Evolutionary conservation across 2,797 vertebrate species (phyloP).

Genomic region (Melanotaenia nigrans): DNA sequence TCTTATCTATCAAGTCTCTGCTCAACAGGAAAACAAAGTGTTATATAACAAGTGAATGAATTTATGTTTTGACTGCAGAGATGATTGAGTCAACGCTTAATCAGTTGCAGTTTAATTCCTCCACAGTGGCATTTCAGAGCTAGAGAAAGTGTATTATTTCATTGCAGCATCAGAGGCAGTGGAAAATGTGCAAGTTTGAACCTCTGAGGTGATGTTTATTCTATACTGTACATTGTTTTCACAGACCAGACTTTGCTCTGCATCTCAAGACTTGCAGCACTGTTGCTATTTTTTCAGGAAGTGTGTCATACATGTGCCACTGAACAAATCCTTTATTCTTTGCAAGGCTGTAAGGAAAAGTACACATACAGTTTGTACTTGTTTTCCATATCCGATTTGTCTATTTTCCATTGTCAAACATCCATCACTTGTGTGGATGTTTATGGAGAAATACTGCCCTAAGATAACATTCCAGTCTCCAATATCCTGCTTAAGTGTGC

Average conservation of each 20-base stretch:
- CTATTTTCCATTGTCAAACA: conserved; percentile 67
- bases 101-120: conserved; percentile 18
- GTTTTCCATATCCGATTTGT: conserved; percentile 68
- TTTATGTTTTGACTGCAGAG: conserved; percentile 12
- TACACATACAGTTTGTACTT: conserved; percentile 46
- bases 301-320: conserved; percentile 18
- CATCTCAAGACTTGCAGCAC: conserved; percentile 26
- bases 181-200: conserved; percentile 3
- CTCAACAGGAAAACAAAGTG: neutral
- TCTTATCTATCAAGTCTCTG: neutral
- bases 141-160: neutral
- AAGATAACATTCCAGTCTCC: conserved; percentile 75
- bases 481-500: conserved; percentile 77
- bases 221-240: conserved; percentile 48
- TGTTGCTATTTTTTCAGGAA: conserved; percentile 35
- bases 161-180: neutral
- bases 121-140: conserved; percentile 3
- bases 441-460: conserved; percentile 61
- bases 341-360: conserved; percentile 55
- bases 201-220: conserved; percentile 10
- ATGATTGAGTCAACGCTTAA: neutral
- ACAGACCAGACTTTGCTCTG: conserved; percentile 45
- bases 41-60: neutral
- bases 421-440: conserved; percentile 54
- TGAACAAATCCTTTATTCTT: conserved; percentile 55